A percentile compares a stretch with the other conserved stretches of the same genome.
phyloP scores from a whole-genome alignment of 2,888 invertebrate species.

The Machimus atricapillus region DNA sequence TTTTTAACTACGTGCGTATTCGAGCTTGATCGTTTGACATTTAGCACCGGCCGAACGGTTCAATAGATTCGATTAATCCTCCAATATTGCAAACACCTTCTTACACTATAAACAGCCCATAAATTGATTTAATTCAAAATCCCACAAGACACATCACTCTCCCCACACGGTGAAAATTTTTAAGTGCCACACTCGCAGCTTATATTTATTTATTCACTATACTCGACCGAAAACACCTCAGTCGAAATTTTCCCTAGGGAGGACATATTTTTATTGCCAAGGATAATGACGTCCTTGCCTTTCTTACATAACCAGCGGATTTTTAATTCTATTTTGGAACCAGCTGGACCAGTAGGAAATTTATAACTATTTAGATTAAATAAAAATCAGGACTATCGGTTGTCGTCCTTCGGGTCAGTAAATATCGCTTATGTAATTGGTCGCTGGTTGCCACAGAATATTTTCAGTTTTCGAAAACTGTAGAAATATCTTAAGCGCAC shows the following conservation, averaged over 20 bases:
- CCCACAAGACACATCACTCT: neutral
- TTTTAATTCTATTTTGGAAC: neutral
- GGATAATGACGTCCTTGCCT: constrained; percentile 10
- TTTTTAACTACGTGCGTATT: neutral
- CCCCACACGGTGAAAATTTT: neutral
- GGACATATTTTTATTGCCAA: constrained; percentile 16
- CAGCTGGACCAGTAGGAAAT: neutral
- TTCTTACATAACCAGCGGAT: constrained; percentile 5
- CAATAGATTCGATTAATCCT: neutral
- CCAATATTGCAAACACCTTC: neutral
- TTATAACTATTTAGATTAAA: neutral
- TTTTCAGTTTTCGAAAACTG: neutral
- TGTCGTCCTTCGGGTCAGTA: neutral
- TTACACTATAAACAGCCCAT: neutral
- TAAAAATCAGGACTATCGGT: neutral
- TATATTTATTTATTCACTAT: neutral
- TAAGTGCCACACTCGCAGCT: neutral
- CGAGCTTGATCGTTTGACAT: neutral
- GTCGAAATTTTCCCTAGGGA: neutral
- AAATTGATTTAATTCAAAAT: neutral
- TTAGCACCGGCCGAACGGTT: neutral
- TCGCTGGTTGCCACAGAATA: neutral
- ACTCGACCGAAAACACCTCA: neutral
- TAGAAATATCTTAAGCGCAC: neutral
- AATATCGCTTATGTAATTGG: neutral